Evolutionary conservation across 2,797 vertebrate species (phyloP).

Genomic region (Hoplostethus atlanticus): DNA sequence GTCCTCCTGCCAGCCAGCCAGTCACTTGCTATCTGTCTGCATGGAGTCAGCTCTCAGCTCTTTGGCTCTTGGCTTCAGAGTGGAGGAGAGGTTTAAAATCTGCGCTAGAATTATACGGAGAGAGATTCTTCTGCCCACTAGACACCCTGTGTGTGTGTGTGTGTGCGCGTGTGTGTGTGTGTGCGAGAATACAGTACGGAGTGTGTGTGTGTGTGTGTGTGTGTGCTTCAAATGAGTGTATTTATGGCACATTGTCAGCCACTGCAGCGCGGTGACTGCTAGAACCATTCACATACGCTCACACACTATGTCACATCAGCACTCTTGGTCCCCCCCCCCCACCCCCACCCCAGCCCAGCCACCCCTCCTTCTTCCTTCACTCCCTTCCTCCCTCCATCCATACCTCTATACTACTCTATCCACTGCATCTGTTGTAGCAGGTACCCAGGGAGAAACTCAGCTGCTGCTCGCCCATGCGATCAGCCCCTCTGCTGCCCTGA

Average conservation of each 20-base stretch:
- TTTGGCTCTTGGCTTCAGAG: slow-evolving; percentile 69
- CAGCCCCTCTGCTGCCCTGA: slow-evolving; percentile 64
- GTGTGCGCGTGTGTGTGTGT: slow-evolving; percentile 15
- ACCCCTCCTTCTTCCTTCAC: slow-evolving; percentile 22
- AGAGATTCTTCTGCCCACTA: slow-evolving; percentile 72
- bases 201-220: no score
- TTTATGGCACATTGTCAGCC: slow-evolving; percentile 70
- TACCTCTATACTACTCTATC: slow-evolving; percentile 76
- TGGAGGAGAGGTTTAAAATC: slow-evolving; percentile 65
- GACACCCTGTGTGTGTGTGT: slow-evolving; percentile 57
- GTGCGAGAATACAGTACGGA: slow-evolving; percentile 40
- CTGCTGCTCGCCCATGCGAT: slow-evolving; percentile 72
- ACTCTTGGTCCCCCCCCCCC: slow-evolving; percentile 54
- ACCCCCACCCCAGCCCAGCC: neutral
- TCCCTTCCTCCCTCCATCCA: slow-evolving; percentile 52
- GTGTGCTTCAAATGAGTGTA: slow-evolving; percentile 47
- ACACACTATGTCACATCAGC: slow-evolving; percentile 78
- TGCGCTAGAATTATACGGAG: slow-evolving; percentile 69
- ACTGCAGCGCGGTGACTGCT: slow-evolving; percentile 69
- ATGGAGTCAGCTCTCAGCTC: slow-evolving; percentile 73
- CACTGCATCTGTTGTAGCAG: slow-evolving; percentile 71
- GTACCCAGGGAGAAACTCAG: slow-evolving; percentile 71
- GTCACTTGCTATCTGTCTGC: slow-evolving; percentile 78
- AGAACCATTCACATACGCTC: slow-evolving; percentile 59
- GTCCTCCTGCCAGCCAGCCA: slow-evolving; percentile 76